These are phyloP conservation scores for Neoitamus cyanurus DNA, from an alignment of 2,888 invertebrate genomes.

Conservation along the genomic window DNA sequence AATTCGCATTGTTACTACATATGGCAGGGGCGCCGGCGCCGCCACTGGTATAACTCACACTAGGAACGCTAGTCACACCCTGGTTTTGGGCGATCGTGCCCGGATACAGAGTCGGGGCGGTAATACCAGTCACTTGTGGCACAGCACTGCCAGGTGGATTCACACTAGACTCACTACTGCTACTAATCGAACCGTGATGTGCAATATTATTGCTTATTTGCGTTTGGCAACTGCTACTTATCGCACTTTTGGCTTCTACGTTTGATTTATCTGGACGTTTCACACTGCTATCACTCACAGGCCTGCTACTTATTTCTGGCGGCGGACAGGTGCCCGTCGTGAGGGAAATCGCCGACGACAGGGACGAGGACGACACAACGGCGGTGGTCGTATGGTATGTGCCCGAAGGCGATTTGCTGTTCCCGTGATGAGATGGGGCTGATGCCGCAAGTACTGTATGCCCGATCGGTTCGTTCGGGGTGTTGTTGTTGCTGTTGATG, in stretches of 20 bases:
- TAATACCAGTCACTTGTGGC: conserved; percentile 41
- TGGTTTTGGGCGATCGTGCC: neutral
- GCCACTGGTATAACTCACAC: conserved; percentile 34
- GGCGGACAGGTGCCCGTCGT: neutral
- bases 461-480: conserved; percentile 53
- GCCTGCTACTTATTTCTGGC: neutral
- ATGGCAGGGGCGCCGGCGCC: neutral
- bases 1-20: conserved; percentile 29
- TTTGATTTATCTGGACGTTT: conserved; percentile 36
- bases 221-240: conserved; percentile 35
- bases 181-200: conserved; percentile 29
- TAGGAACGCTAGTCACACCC: conserved; percentile 8
- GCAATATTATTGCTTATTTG: conserved; percentile 42
- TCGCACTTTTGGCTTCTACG: conserved; percentile 4
- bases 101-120: conserved; percentile 31
- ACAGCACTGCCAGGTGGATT: conserved; percentile 32
- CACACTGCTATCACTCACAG: neutral
- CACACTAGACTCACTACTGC: conserved; percentile 32
- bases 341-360: conserved; percentile 50
- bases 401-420: conserved; percentile 52
- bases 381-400: conserved; percentile 53
- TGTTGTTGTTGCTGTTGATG: conserved; percentile 52
- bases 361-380: conserved; percentile 53
- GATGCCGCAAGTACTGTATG: conserved; percentile 56
- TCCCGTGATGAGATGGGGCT: conserved; percentile 9